Conservation (phyloP, 2,888 invertebrate species). For the Platynereis dumerilii region DNA sequence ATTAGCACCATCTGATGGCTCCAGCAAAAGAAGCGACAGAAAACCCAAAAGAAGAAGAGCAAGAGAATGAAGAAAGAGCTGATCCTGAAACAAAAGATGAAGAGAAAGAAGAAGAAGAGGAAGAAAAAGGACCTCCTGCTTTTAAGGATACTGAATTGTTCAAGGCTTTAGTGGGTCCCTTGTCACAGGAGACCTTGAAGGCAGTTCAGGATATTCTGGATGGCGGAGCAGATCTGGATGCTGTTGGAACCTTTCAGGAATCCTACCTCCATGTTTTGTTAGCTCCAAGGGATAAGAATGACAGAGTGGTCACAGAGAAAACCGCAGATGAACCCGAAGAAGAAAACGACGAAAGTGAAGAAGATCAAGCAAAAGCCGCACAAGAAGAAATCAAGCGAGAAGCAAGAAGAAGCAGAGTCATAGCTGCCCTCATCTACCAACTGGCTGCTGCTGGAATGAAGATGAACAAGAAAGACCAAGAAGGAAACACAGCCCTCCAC, state of each 20-base stretch:
- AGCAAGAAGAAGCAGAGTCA: neutral
- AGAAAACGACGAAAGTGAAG: no score
- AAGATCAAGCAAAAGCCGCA: no score
- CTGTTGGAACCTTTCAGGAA: neutral
- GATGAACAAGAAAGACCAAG: neutral
- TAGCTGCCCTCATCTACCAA: neutral
- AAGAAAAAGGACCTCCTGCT: neutral
- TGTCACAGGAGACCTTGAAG: neutral
- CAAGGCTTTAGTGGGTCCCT: neutral
- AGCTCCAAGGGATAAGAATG: constrained; percentile 4
- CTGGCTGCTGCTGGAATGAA: neutral
- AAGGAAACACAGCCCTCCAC: neutral
- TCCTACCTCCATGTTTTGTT: neutral
- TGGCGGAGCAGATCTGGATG: neutral
- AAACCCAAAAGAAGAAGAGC: no score
- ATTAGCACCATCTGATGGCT: no score
- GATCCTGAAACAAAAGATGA: neutral
- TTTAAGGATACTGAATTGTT: neutral
- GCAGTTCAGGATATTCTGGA: neutral
- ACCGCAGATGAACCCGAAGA: neutral
- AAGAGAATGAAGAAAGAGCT: neutral
- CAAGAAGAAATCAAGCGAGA: no score
- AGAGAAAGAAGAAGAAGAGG: neutral
- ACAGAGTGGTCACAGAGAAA: neutral
- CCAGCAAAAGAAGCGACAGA: no score